phyloP scores from a whole-genome alignment of 2,888 invertebrate genomes.

The Argyresthia albistria region DNA sequence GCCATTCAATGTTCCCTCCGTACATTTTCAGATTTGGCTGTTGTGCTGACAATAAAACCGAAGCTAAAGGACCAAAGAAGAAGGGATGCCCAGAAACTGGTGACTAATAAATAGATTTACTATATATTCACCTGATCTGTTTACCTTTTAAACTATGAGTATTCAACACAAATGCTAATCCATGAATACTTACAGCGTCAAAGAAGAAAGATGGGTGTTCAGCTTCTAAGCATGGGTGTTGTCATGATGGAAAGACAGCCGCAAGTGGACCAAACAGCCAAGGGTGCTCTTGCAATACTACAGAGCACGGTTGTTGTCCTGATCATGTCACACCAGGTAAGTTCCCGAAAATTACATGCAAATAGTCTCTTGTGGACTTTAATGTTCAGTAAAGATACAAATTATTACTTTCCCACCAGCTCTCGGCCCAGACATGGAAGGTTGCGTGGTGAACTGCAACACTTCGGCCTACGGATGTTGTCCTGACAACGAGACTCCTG shows the following conservation, averaged over 20 bases:
- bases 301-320: slow-evolving; percentile 82
- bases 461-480: slow-evolving; percentile 88
- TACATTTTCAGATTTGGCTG: slow-evolving; percentile 72
- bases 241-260: slow-evolving; percentile 76
- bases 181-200: not conserved
- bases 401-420: slow-evolving; percentile 46
- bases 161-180: no score
- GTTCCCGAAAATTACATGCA: not conserved
- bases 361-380: not conserved
- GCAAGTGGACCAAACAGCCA: slow-evolving; percentile 76
- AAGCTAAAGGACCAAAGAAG: slow-evolving; percentile 75
- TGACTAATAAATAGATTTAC: slow-evolving; percentile 23
- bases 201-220: slow-evolving; percentile 50
- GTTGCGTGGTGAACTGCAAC: slow-evolving; percentile 81
- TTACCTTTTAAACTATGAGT: no score
- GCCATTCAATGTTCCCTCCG: not conserved
- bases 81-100: slow-evolving; percentile 56
- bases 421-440: slow-evolving; percentile 78
- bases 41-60: slow-evolving; percentile 78
- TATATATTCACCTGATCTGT: no score
- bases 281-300: slow-evolving; percentile 76
- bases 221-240: slow-evolving; percentile 79
- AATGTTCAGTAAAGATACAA: not conserved
- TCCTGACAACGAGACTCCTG: slow-evolving; percentile 84
- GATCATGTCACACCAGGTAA: slow-evolving; percentile 77